These are phyloP conservation scores for Echiichthys vipera DNA, from an alignment of 2,797 vertebrate species.

Conservation along the genomic window DNA sequence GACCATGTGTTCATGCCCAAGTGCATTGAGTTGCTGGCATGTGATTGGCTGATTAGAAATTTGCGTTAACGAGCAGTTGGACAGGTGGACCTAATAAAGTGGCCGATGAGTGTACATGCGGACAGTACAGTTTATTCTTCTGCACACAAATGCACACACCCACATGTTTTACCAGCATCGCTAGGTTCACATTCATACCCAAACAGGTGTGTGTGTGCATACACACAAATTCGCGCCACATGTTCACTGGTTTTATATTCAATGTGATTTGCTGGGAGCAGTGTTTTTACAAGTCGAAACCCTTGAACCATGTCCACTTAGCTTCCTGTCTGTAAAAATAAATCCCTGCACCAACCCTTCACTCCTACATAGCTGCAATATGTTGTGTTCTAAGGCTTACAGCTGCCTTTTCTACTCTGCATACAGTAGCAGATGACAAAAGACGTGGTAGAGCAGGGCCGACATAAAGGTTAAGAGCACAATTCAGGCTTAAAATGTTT, in stretches of 20 bases:
- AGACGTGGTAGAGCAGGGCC: not conserved
- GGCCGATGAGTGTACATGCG: no score
- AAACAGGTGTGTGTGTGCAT: conserved; percentile 40
- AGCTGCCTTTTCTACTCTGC: conserved; percentile 3
- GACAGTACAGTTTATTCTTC: not conserved
- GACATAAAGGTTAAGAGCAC: not conserved
- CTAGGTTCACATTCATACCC: conserved; percentile 14
- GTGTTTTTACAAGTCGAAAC: conserved; percentile 74
- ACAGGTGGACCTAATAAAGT: no score
- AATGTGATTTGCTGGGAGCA: conserved; percentile 64
- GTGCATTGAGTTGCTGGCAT: no score
- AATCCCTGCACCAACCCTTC: not conserved
- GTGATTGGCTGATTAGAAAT: no score
- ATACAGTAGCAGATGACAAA: conserved; percentile 18
- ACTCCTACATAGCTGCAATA: conserved; percentile 13
- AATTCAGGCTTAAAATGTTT: conserved; percentile 1
- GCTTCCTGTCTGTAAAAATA: conserved; percentile 59
- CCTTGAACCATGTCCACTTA: conserved; percentile 71
- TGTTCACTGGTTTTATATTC: conserved; percentile 68
- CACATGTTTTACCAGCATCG: not conserved
- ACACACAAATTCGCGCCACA: conserved; percentile 49
- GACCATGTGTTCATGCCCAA: no score
- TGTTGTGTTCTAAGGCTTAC: conserved; percentile 7
- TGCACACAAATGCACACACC: not conserved
- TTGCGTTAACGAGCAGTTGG: no score